These are phyloP conservation scores for Taenaris catops DNA, from an alignment of 2,888 invertebrate species.

Conservation along the genomic window DNA sequence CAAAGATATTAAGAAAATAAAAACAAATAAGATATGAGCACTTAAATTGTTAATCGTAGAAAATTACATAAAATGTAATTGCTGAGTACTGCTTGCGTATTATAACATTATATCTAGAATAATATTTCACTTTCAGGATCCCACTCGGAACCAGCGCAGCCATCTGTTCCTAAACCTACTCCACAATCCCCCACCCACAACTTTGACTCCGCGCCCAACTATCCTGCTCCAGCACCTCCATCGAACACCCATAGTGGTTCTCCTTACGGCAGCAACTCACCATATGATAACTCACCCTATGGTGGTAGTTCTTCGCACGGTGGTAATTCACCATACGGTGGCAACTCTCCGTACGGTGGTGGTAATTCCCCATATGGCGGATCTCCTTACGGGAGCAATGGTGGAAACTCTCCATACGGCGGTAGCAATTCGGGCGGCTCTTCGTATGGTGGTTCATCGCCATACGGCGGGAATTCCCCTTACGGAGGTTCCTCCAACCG, in stretches of 20 bases:
- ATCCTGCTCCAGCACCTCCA: conserved; percentile 67
- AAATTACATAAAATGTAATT: too few relatives aligned
- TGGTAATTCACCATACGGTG: conserved; percentile 22
- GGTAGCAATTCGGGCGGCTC: conserved; percentile 31
- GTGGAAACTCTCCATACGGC: conserved; percentile 32
- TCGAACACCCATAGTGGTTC: conserved; percentile 23
- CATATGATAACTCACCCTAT: conserved; percentile 18
- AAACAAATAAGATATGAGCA: too few relatives aligned
- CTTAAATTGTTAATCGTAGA: too few relatives aligned
- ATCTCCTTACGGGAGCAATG: conserved; percentile 28
- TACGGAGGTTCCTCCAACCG: conserved; percentile 26
- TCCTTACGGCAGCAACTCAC: conserved; percentile 21
- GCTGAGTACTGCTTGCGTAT: too few relatives aligned
- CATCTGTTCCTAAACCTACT: conserved; percentile 42
- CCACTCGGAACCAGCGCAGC: conserved; percentile 52
- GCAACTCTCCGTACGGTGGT: conserved; percentile 31
- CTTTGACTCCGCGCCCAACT: conserved; percentile 56
- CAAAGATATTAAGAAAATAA: too few relatives aligned
- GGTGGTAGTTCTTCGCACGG: conserved; percentile 10
- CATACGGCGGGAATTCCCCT: conserved; percentile 35
- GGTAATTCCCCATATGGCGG: conserved; percentile 30
- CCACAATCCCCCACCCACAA: conserved; percentile 45
- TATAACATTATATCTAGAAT: too few relatives aligned
- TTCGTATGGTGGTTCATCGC: conserved; percentile 35
- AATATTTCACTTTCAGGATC: conserved; percentile 58